These are phyloP conservation scores for Cacoxenus indagator DNA, from an alignment of 2,888 invertebrate genomes.

Conservation along the genomic window DNA sequence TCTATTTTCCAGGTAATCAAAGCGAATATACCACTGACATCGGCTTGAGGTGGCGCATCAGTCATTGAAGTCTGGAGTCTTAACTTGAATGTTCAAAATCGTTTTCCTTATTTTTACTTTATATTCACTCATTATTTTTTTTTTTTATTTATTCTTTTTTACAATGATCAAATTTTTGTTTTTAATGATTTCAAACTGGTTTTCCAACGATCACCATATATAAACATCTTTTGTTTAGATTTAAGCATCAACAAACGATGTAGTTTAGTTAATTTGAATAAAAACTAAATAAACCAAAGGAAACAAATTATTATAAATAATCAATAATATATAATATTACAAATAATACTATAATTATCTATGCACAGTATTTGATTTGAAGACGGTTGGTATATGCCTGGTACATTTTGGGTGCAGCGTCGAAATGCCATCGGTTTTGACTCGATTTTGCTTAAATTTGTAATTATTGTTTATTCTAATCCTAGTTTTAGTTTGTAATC, in stretches of 20 bases:
- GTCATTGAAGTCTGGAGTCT: not conserved
- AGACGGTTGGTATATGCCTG: not conserved
- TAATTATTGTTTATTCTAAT: not conserved
- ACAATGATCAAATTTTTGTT: too few relatives aligned
- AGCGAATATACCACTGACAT: slow-evolving; percentile 64
- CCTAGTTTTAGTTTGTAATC: not conserved
- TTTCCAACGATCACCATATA: too few relatives aligned
- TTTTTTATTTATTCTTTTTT: too few relatives aligned
- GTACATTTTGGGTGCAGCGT: not conserved
- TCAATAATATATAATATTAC: not conserved
- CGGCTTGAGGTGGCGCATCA: slow-evolving; percentile 39
- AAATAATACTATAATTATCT: slow-evolving; percentile 1
- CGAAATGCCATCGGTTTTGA: not conserved
- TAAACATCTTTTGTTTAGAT: slow-evolving; percentile 15
- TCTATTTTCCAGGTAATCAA: slow-evolving; percentile 59
- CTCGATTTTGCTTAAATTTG: not conserved
- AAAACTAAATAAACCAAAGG: not conserved
- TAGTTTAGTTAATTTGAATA: too few relatives aligned
- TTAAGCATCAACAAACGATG: not conserved
- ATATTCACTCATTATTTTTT: too few relatives aligned
- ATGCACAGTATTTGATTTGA: not conserved
- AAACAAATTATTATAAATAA: slow-evolving; percentile 3
- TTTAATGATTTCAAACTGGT: too few relatives aligned
- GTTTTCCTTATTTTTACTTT: too few relatives aligned
- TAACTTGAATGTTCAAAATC: too few relatives aligned